These are phyloP conservation scores for Spinibarbus caldwelli DNA, from an alignment of 2,797 vertebrate species.

Conservation along the genomic window DNA sequence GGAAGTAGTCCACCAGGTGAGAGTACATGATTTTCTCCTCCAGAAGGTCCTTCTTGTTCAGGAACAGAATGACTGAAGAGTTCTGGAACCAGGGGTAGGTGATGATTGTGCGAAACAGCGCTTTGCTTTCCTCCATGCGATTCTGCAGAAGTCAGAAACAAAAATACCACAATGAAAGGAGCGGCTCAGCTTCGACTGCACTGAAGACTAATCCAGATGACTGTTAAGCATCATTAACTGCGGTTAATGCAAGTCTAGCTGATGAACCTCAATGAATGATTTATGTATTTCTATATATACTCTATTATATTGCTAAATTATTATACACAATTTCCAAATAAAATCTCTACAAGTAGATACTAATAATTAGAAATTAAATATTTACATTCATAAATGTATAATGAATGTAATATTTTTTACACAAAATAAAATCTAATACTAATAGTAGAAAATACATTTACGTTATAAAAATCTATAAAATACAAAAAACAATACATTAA, in stretches of 20 bases:
- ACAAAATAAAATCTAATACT: background rate
- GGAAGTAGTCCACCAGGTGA: slow-evolving; percentile 98
- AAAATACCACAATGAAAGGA: background rate
- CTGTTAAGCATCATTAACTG: background rate
- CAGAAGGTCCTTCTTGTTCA: slow-evolving; percentile 98
- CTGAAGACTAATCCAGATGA: background rate
- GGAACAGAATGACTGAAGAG: slow-evolving; percentile 97
- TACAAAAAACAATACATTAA: background rate
- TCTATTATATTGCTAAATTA: background rate
- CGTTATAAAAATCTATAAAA: background rate
- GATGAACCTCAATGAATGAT: background rate
- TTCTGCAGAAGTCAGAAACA: slow-evolving; percentile 76
- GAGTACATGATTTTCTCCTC: slow-evolving; percentile 98
- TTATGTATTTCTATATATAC: background rate
- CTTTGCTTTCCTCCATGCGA: slow-evolving; percentile 99
- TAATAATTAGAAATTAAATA: background rate
- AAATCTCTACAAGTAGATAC: background rate
- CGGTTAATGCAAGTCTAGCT: background rate
- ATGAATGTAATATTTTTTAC: background rate
- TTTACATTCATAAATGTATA: background rate
- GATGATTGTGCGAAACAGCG: slow-evolving; percentile 96
- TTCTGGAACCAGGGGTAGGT: slow-evolving; percentile 99
- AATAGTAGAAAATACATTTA: background rate
- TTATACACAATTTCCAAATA: background rate
- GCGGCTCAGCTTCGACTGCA: background rate